Percentiles rank a stretch among this genome's conserved stretches.
Evolutionary conservation across 1,140 invertebrate genomes (phyloP).

Genomic region (Halyomorpha halys): DNA sequence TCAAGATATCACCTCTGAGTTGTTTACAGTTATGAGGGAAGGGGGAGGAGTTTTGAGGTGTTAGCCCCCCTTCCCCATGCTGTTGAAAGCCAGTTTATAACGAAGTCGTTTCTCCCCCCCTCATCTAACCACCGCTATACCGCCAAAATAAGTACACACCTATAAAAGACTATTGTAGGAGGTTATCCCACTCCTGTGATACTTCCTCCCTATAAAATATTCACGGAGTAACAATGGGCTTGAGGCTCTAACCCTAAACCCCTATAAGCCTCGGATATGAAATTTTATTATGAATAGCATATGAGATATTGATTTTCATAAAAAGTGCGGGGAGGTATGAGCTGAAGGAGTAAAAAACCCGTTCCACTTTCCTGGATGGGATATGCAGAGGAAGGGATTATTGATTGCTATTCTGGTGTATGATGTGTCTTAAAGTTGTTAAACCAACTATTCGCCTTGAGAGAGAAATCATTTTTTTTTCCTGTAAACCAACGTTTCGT

Average conservation of each 20-base stretch:
- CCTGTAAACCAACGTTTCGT: no score
- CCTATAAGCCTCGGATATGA: slow-evolving; percentile 15
- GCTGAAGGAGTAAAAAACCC: not conserved
- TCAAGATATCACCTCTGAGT: no score
- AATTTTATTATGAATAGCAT: slow-evolving; percentile 25
- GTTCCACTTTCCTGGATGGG: no score
- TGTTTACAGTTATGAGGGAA: not conserved
- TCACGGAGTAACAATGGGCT: slow-evolving; percentile 9
- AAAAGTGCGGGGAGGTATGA: slow-evolving; percentile 3
- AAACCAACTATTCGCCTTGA: no score
- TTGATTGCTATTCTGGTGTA: no score
- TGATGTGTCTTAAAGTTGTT: no score
- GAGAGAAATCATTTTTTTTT: no score
- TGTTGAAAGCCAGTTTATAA: slow-evolving; percentile 12
- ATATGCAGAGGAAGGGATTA: no score
- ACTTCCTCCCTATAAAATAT: slow-evolving; percentile 17
- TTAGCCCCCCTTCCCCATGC: not conserved
- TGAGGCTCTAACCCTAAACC: slow-evolving; percentile 2
- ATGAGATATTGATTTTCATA: slow-evolving; percentile 24
- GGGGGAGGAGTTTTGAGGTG: not conserved
- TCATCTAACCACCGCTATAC: slow-evolving; percentile 12
- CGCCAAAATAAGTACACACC: slow-evolving; percentile 14
- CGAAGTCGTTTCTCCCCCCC: not conserved
- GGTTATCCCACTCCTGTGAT: slow-evolving; percentile 4
- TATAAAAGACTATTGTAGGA: slow-evolving; percentile 15